Base-by-base conservation (phyloP, 2,888 invertebrate species). In the Nebria brevicollis region DNA sequence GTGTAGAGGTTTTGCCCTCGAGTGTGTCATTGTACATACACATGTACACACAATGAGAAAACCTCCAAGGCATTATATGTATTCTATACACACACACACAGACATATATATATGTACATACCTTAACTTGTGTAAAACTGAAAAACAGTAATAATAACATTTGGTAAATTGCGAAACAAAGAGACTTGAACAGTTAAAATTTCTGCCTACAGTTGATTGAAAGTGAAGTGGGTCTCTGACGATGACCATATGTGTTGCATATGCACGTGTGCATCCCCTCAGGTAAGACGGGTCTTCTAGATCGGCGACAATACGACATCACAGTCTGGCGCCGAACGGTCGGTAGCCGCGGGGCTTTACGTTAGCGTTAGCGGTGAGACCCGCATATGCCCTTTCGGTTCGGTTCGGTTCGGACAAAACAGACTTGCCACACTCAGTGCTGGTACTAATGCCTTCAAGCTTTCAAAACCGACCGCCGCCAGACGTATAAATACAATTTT, bases 271-370 rank as follows among this genome's bases (percentile, higher is more conserved):
- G 54, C 54, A 54, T 54, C 13, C 11, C 54, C 8, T 11, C 54
- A 8, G 11, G 54, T 34, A 54, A 54, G 54, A 54, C 54, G 54
- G 13, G 13, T 54, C 54, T 54, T 13, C 13, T 54, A 54, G 54
- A 54, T 54, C 54, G 54, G 54, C 54, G 54, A 54, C 54, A 54
- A 54, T 54, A 54, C 54, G 54, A 54, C 54, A 54, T 54, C 54
- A 54, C 54, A 54, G 54, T 54, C 54, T 54, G 54, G 54, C 54
- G 54, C 54, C 54, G 54, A 54, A 13, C 54, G 54, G 54, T 54
- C 54, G 54, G 54, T 54, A 8, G 54, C 54, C 54, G 11, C 54
- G 13, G 54, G 54, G 54, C 34, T 34, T 34, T 34, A 34, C 34
- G 34, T 34, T 34, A 34, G 54, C 54, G 8, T 54, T 54, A 54